These are phyloP conservation scores for Oreotrochilus melanogaster DNA, from an alignment of 2,113 vertebrate genomes.

Conservation along the genomic window DNA sequence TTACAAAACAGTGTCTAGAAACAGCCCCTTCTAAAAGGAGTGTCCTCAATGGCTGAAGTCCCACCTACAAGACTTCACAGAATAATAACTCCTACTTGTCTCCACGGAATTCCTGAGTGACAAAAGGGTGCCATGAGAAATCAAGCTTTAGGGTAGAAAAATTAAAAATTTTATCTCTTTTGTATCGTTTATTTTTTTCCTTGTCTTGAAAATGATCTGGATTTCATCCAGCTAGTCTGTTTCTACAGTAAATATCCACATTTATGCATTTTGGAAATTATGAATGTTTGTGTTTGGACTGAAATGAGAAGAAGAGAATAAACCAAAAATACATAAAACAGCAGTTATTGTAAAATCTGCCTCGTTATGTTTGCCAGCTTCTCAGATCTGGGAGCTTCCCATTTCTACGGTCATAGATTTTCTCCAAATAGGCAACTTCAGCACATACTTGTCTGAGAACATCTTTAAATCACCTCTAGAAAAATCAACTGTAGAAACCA, in stretches of 20 bases:
- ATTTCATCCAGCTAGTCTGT: constrained; percentile 51
- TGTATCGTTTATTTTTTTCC: background rate
- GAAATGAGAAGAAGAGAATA: constrained; percentile 43
- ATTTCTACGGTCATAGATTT: constrained; percentile 52
- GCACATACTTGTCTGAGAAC: background rate
- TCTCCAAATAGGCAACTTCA: constrained; percentile 48
- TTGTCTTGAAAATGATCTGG: constrained; percentile 29
- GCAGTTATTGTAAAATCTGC: constrained; percentile 41
- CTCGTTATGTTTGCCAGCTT: constrained; percentile 47
- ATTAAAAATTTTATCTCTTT: background rate
- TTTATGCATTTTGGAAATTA: constrained; percentile 61
- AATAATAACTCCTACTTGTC: background rate
- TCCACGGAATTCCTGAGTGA: background rate
- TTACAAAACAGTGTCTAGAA: background rate
- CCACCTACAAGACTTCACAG: background rate
- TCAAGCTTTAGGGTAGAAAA: background rate
- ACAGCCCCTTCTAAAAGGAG: background rate
- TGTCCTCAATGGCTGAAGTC: background rate
- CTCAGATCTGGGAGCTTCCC: constrained; percentile 57
- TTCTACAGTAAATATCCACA: constrained; percentile 59
- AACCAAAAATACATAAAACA: constrained; percentile 46
- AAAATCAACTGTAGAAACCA: background rate
- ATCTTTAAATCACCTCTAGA: background rate
- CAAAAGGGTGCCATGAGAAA: background rate
- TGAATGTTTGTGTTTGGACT: constrained; percentile 69